A percentile compares a stretch with the other conserved stretches of the same genome.
phyloP scores from a whole-genome alignment of 2,888 invertebrate genomes.

The Xestia c-nigrum region DNA sequence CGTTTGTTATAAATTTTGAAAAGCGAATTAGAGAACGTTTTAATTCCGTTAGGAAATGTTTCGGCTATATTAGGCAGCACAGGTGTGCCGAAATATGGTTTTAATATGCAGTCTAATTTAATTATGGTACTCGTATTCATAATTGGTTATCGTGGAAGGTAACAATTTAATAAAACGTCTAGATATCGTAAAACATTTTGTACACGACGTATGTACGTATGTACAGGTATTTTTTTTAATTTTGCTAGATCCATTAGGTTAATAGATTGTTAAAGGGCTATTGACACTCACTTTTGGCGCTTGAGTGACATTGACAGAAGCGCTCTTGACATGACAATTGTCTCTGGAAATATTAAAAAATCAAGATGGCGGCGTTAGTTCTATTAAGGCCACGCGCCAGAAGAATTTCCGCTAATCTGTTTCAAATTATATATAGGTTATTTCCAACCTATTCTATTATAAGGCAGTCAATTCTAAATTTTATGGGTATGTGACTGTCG shows the following conservation, averaged over 20 bases:
- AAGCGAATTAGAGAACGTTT: constrained; percentile 44
- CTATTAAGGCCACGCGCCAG: not conserved
- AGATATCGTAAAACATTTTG: not conserved
- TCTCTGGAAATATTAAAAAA: not conserved
- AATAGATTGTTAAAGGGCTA: too few species aligned
- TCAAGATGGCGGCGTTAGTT: not conserved
- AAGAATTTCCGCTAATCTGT: not conserved
- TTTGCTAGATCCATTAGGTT: not conserved
- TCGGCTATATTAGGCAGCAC: constrained; percentile 33
- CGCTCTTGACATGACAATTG: not conserved
- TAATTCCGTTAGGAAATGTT: constrained; percentile 47
- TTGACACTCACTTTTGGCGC: not conserved
- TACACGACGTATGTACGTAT: too few species aligned
- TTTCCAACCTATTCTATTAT: not conserved
- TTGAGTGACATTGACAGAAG: not conserved
- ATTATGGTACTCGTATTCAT: constrained; percentile 7
- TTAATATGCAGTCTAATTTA: constrained; percentile 26
- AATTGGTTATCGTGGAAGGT: not conserved
- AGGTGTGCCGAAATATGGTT: constrained; percentile 52
- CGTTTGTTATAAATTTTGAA: constrained; percentile 42
- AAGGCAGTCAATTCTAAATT: not conserved
- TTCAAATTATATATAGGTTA: not conserved
- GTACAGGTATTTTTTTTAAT: not conserved
- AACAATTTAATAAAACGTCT: not conserved
- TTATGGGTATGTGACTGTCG: not conserved